A percentile compares a stretch with the other conserved stretches of the same genome.
phyloP scores from a whole-genome alignment of 2,888 invertebrate species.

The Thumatha senex region DNA sequence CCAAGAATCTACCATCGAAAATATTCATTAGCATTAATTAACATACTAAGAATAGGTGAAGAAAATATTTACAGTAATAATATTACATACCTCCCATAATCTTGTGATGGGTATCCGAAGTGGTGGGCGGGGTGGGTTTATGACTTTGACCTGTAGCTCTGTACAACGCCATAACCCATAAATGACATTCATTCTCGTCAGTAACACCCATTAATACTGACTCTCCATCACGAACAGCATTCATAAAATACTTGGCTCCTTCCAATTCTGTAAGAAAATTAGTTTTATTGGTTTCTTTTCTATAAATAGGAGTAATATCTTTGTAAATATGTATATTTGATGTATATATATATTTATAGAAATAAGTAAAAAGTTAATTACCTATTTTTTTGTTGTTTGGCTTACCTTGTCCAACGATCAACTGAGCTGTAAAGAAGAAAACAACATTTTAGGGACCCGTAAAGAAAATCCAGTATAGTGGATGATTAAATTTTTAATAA shows the following conservation, averaged over 20 bases:
- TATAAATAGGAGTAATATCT: background rate
- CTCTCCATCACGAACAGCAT: constrained; percentile 99
- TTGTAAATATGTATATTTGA: background rate
- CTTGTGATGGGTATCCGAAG: constrained; percentile 87
- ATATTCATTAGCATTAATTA: too few relatives aligned
- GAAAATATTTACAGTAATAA: too few relatives aligned
- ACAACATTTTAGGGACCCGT: constrained; percentile 32
- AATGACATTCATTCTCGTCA: constrained; percentile 98
- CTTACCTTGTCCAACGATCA: constrained; percentile 96
- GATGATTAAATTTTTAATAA: too few relatives aligned
- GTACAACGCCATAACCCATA: constrained; percentile 99
- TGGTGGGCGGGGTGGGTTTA: constrained; percentile 97
- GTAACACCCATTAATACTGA: constrained; percentile 97
- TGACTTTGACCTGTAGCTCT: constrained; percentile 99
- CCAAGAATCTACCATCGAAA: too few relatives aligned
- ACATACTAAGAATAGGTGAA: too few relatives aligned
- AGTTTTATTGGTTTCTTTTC: background rate
- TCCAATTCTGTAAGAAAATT: constrained; percentile 88
- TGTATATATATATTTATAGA: constrained; percentile 19
- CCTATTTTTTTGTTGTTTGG: constrained; percentile 50
- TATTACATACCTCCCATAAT: constrained; percentile 91
- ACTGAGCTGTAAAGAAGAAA: constrained; percentile 86
- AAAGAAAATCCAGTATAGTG: background rate
- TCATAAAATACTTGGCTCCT: constrained; percentile 98
- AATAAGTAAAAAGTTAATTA: constrained; percentile 42